Evolutionary conservation across 2,113 vertebrate genomes (phyloP), one percentile per base, ranked within the genome.

Genomic region (Globicephala melas): DNA sequence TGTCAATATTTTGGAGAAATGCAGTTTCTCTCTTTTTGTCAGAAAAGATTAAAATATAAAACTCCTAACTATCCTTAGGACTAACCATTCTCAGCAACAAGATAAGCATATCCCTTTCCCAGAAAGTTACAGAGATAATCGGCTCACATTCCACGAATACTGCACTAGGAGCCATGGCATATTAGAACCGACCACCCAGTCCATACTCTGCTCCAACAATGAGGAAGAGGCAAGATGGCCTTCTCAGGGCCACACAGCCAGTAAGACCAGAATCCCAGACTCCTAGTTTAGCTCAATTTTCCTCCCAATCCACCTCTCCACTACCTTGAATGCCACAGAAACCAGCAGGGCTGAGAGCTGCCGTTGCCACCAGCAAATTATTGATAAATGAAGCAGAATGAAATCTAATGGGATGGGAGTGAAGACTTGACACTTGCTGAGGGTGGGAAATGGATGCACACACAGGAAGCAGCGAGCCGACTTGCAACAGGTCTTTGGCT

Each of bases 1-100:
- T 90, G 44, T 86, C 83, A 83, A 28, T 47, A 90, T 79, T 86
- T 91, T 80, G n/a, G n/a, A 88, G 83, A 96, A 93, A 70, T 14
- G 11, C 8, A 31, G 9, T 65, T 91, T 83, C 44, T 95, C 15
- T 86, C 44, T 70, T 89, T 81, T 62, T 67, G 60, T 95, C 44
- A 47, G 71, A 88, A 84, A 55, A 84, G 53, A 70, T 28, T 28
- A 53, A 87, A 81, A 79, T 63, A 65, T 50, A 55, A 93, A 76
- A 87, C 31, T 53, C 28, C 62, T 67, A 44, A 87, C 7, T 41
- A 13, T 44, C 5, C 44, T 95, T 79, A 88, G 25, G 31, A 23
- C 47, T 71, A 70, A 50, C 11, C 58, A 13, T 50, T 68, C 85
- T 63, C 36, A 89, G 55, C 33, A 67, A 79, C 63, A 73, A 67